phyloP scores from a whole-genome alignment of 2,797 vertebrate genomes.

The Mus minutoides region DNA sequence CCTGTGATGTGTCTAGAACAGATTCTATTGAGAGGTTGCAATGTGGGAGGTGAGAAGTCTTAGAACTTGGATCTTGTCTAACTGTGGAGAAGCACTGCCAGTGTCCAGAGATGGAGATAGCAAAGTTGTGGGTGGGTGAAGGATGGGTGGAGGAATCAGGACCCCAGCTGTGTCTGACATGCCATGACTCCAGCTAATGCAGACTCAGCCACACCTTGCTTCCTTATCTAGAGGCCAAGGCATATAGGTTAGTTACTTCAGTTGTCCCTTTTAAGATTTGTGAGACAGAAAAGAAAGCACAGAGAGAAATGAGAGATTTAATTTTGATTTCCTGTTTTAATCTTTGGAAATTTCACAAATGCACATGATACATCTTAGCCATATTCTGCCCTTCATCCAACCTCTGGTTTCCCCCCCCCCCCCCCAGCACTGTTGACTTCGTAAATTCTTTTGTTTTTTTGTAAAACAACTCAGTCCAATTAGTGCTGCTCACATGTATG shows the following conservation, averaged over 20 bases:
- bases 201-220: not conserved
- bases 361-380: not conserved
- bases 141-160: too few species aligned
- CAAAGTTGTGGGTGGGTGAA: not conserved
- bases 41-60: not conserved
- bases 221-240: not conserved
- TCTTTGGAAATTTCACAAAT: not conserved
- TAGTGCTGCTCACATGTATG: not conserved
- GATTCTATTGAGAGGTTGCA: not conserved
- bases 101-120: not conserved
- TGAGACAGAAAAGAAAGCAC: not conserved
- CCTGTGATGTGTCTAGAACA: not conserved
- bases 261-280: not conserved
- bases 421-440: not conserved
- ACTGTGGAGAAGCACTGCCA: not conserved
- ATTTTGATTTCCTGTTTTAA: not conserved
- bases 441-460: not conserved
- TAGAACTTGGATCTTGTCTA: not conserved
- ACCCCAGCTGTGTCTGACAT: not conserved
- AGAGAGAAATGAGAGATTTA: not conserved
- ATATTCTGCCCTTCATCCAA: not conserved
- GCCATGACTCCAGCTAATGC: not conserved
- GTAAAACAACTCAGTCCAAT: not conserved
- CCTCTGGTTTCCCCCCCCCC: too few species aligned
- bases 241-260: not conserved